A percentile compares a stretch with the other conserved stretches of the same genome.
These are phyloP conservation scores for Sitophilus oryzae DNA, from an alignment of 1,140 invertebrate genomes.

Conservation along the genomic window DNA sequence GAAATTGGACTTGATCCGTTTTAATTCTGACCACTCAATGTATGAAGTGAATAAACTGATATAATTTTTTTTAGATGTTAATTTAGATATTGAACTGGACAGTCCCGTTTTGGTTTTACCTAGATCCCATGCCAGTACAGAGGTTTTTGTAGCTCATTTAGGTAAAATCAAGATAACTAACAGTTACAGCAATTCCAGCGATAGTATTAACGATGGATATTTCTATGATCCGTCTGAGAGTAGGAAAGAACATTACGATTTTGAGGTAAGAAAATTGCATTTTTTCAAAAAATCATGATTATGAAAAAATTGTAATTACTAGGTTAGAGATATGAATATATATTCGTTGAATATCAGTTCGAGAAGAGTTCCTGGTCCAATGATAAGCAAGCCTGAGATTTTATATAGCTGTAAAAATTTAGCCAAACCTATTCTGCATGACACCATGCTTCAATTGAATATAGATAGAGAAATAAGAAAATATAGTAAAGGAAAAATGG, in stretches of 20 bases:
- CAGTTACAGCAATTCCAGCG: conserved; percentile 22
- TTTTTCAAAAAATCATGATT: no score
- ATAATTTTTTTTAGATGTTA: conserved; percentile 36
- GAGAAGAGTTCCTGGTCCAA: conserved; percentile 34
- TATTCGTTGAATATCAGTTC: conserved; percentile 64
- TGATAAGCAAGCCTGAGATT: conserved; percentile 51
- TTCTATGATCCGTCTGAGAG: conserved; percentile 25
- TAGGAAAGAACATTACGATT: conserved; percentile 48
- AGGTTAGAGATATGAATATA: conserved; percentile 78
- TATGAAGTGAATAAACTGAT: not conserved
- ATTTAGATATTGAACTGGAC: conserved; percentile 72
- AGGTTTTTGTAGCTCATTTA: conserved; percentile 88
- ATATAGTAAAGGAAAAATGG: not conserved
- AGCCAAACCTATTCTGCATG: conserved; percentile 69
- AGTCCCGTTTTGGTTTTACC: conserved; percentile 88
- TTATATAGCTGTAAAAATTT: conserved; percentile 62
- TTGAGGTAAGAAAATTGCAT: conserved; percentile 58
- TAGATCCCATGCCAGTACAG: conserved; percentile 61
- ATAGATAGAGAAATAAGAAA: conserved; percentile 47
- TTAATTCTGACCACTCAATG: not conserved
- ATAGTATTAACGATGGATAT: conserved; percentile 20
- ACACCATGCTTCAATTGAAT: conserved; percentile 71
- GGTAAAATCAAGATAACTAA: conserved; percentile 75
- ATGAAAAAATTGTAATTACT: no score
- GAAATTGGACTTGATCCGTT: no score